These are phyloP conservation scores for Kryphioiulus occultus DNA, from an alignment of 2,888 invertebrate genomes.

Conservation along the genomic window DNA sequence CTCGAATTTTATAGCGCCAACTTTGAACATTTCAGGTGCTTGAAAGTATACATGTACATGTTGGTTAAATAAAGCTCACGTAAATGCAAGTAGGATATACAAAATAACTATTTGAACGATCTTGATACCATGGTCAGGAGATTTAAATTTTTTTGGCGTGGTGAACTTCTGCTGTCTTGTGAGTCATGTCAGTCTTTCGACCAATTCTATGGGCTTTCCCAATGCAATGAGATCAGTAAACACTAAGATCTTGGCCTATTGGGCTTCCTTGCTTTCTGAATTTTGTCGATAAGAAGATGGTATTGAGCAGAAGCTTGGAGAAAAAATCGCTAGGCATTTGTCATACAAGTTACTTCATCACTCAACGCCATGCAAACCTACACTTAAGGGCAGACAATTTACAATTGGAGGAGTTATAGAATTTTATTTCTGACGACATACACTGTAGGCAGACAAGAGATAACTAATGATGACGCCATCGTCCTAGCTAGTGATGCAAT, in stretches of 20 bases:
- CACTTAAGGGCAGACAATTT: slow-evolving; percentile 4
- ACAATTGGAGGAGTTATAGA: background rate
- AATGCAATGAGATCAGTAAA: background rate
- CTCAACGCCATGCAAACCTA: background rate
- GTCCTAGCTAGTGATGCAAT: background rate
- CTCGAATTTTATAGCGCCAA: no score
- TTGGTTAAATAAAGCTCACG: no score
- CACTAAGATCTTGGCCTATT: background rate
- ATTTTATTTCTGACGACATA: background rate
- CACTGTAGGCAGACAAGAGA: background rate
- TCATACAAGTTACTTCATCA: background rate
- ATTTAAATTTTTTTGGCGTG: no score
- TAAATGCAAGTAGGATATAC: no score
- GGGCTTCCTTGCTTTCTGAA: background rate
- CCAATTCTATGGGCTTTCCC: background rate
- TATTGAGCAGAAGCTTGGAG: background rate
- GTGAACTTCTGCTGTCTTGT: no score
- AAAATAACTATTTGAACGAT: no score
- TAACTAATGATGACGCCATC: background rate
- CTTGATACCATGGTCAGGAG: no score
- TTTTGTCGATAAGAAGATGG: background rate
- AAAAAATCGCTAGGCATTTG: background rate
- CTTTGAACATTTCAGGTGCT: no score
- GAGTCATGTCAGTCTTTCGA: background rate
- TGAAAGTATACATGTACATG: no score